These are phyloP conservation scores for Cataglyphis albicans DNA, from an alignment of 2,888 invertebrate species.

Conservation along the genomic window DNA sequence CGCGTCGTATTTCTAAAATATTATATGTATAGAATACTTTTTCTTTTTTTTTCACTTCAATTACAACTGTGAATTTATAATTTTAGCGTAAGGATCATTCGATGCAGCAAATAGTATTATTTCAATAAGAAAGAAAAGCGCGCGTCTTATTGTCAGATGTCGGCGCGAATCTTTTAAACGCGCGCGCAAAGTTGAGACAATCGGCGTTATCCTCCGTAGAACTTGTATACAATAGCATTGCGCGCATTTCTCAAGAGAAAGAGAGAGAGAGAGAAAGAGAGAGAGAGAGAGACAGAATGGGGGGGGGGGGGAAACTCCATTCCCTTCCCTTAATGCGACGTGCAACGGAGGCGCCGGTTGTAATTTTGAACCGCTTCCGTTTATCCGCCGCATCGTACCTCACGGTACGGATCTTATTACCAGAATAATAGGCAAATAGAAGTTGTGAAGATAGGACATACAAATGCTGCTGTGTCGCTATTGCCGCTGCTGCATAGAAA, in stretches of 20 bases:
- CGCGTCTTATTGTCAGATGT: neutral
- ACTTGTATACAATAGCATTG: slow-evolving; percentile 34
- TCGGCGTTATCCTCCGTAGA: slow-evolving; percentile 21
- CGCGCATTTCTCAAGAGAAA: neutral
- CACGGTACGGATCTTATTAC: slow-evolving; percentile 54
- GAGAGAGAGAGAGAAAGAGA: neutral
- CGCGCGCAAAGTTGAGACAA: slow-evolving; percentile 27
- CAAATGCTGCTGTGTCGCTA: slow-evolving; percentile 29
- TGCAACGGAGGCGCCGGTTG: slow-evolving; percentile 40
- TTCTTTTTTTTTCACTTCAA: neutral
- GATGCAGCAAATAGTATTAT: neutral
- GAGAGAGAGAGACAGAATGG: neutral
- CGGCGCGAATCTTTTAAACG: slow-evolving; percentile 7
- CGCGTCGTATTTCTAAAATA: slow-evolving; percentile 15
- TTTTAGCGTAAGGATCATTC: neutral
- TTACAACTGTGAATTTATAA: neutral
- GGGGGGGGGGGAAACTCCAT: neutral
- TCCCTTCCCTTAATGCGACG: slow-evolving; percentile 33
- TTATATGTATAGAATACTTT: neutral
- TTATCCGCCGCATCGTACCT: slow-evolving; percentile 43
- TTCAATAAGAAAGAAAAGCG: neutral
- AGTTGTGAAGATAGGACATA: slow-evolving; percentile 45
- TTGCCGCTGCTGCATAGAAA: slow-evolving; percentile 33
- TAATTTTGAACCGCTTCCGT: slow-evolving; percentile 56
- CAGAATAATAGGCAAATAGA: slow-evolving; percentile 57